These are phyloP conservation scores for Pangasianodon gigas DNA, from an alignment of 2,113 vertebrate species.

Conservation along the genomic window DNA sequence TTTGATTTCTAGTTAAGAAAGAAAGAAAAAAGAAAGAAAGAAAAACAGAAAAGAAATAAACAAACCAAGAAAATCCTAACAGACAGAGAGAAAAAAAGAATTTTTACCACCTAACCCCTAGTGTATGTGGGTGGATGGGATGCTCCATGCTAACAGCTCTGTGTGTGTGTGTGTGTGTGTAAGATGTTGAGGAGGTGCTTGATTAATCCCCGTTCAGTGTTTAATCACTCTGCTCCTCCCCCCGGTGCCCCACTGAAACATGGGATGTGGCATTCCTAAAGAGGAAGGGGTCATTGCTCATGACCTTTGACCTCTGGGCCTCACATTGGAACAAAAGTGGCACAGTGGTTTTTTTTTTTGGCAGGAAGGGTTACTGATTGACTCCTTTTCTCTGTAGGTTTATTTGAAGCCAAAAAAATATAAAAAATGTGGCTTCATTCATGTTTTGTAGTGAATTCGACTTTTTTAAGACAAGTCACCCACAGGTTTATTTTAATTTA, in stretches of 20 bases:
- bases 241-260: conserved; percentile 63
- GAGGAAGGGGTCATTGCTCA: conserved; percentile 61
- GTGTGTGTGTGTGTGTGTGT: conserved; percentile 22
- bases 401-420: neutral
- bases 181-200: conserved; percentile 20
- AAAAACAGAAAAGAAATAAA: neutral
- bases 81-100: neutral
- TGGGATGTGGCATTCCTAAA: conserved; percentile 70
- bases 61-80: neutral
- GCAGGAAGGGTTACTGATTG: conserved; percentile 53
- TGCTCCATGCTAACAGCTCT: neutral
- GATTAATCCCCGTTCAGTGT: conserved; percentile 57
- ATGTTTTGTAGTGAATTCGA: neutral
- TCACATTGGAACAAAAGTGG: conserved; percentile 59
- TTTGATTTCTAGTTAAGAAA: neutral
- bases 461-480: neutral
- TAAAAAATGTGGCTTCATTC: neutral
- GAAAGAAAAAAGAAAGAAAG: neutral
- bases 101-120: neutral
- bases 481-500: neutral
- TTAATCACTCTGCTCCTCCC: conserved; percentile 68
- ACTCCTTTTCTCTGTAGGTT: conserved; percentile 16
- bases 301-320: conserved; percentile 69
- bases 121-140: neutral
- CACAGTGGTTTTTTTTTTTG: conserved; percentile 52